Percentiles rank a stretch among this genome's conserved stretches.
Conservation (phyloP, 2,888 invertebrate species). For the Tortricodes alternella region DNA sequence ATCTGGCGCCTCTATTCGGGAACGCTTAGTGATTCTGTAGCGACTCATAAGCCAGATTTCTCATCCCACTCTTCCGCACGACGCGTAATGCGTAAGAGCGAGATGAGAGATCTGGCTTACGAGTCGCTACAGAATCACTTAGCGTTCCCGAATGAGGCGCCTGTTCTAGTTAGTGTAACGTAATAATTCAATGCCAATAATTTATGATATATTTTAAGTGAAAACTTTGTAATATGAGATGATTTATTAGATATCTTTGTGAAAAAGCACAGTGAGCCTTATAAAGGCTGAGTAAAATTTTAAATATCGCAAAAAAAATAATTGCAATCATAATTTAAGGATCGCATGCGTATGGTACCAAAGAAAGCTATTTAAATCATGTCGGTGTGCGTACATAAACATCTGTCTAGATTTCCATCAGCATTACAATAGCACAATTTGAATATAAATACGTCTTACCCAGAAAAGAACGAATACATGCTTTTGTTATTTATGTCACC, state of each 20-base stretch:
- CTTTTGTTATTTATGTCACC: too few species aligned
- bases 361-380: conserved; percentile 24
- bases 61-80: too few species aligned
- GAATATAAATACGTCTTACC: conserved; percentile 20
- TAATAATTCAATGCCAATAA: too few species aligned
- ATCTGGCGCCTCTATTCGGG: too few species aligned
- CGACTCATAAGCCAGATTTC: too few species aligned
- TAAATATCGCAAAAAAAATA: neutral
- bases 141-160: too few species aligned
- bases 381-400: conserved; percentile 11
- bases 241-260: neutral
- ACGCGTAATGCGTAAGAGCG: too few species aligned
- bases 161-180: too few species aligned
- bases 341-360: neutral
- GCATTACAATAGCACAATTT: conserved; percentile 19
- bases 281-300: neutral
- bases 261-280: neutral
- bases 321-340: neutral
- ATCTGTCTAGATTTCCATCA: conserved; percentile 26
- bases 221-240: neutral
- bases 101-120: too few species aligned
- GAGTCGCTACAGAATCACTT: too few species aligned
- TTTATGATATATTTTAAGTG: neutral
- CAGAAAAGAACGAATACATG: too few species aligned
- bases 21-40: too few species aligned